These are phyloP conservation scores for Mesorhabditis belari DNA, from an alignment of 2,888 invertebrate species.

Conservation along the genomic window DNA sequence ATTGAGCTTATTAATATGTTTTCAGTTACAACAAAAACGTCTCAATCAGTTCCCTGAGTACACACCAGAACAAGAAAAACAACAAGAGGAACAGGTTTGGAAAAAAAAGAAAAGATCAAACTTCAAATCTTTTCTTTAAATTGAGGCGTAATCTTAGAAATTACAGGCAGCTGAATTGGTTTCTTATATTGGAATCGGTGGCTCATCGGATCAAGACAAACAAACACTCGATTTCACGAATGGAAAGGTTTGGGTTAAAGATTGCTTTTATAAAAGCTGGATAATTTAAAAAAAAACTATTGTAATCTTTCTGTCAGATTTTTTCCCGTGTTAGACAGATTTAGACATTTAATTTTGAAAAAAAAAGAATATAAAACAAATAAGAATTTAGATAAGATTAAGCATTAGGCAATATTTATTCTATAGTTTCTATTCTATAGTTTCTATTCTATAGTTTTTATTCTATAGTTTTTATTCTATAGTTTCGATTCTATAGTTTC, in stretches of 20 bases:
- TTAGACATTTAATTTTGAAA: too few relatives aligned
- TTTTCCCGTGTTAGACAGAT: too few relatives aligned
- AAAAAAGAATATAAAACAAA: too few relatives aligned
- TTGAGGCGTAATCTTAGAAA: constrained; percentile 6
- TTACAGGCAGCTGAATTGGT: constrained; percentile 66
- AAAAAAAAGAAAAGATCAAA: neutral
- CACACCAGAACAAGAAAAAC: constrained; percentile 8
- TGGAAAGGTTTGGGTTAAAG: constrained; percentile 69
- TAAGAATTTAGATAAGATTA: too few relatives aligned
- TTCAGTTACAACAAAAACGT: neutral
- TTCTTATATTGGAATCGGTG: constrained; percentile 96
- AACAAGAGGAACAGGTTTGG: neutral
- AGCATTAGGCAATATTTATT: too few relatives aligned
- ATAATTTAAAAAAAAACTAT: too few relatives aligned
- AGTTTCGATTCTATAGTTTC: too few relatives aligned
- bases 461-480: too few relatives aligned
- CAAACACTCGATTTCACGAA: constrained; percentile 87
- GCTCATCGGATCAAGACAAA: constrained; percentile 90
- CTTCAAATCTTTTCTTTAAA: neutral
- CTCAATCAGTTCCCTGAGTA: neutral
- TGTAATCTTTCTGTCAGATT: too few relatives aligned
- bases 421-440: too few relatives aligned
- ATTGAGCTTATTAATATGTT: too few relatives aligned
- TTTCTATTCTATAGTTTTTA: too few relatives aligned
- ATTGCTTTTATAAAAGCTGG: neutral